These are phyloP conservation scores for Porites evermanni DNA, from an alignment of 92 coral and sea anemone genomes.

Conservation along the genomic window DNA sequence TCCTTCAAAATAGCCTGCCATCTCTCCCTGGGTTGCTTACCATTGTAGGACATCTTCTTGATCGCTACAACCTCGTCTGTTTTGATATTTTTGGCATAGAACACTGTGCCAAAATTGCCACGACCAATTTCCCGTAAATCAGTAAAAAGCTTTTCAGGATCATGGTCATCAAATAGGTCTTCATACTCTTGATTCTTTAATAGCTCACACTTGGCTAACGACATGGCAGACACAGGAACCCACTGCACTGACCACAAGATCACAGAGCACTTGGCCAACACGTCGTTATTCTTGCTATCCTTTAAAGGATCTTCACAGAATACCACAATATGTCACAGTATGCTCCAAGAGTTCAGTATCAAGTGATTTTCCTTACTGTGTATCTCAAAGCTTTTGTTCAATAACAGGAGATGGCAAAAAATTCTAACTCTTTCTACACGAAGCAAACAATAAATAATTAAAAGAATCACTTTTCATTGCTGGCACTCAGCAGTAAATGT, in stretches of 20 bases:
- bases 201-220: slow-evolving; percentile 76
- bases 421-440: too few species aligned
- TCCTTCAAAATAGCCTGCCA: slow-evolving; percentile 99
- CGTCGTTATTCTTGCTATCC: too few species aligned
- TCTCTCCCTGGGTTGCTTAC: slow-evolving; percentile 97
- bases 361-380: too few species aligned
- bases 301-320: too few species aligned
- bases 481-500: too few species aligned
- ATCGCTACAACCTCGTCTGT: slow-evolving; percentile 97
- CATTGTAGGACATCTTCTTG: slow-evolving; percentile 99
- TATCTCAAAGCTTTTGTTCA: too few species aligned
- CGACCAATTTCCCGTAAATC: slow-evolving; percentile 98
- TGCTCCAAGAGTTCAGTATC: too few species aligned
- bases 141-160: slow-evolving; percentile 92
- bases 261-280: slow-evolving; percentile 59
- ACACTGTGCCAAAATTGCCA: slow-evolving; percentile 99
- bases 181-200: slow-evolving; percentile 84
- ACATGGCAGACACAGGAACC: slow-evolving; percentile 98
- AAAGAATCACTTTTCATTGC: too few species aligned
- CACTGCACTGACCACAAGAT: slow-evolving; percentile 69
- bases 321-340: too few species aligned
- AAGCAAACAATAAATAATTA: too few species aligned
- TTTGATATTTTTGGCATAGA: slow-evolving; percentile 95
- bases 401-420: too few species aligned
- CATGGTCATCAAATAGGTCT: slow-evolving; percentile 96